Evolutionary conservation across 2,888 invertebrate genomes (phyloP), one percentile per base, ranked within the genome.

Genomic region (Mamestra brassicae): DNA sequence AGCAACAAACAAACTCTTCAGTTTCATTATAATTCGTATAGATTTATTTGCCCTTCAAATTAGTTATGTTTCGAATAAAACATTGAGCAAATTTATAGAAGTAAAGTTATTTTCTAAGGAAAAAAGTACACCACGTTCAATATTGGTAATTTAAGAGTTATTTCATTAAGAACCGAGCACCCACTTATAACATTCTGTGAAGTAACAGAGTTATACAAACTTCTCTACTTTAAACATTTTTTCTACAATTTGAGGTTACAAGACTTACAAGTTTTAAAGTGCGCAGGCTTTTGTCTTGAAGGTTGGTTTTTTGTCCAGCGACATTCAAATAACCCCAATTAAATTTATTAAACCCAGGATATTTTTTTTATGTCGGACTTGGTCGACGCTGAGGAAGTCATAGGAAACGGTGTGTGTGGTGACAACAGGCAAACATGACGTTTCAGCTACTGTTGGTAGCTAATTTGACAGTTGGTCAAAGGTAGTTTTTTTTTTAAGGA

Each of bases 41-140:
- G 26, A 26, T 26, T 26, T 26, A 64, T 71, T 83, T 78, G 34
- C 38, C 8, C 34, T 50, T 45, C 11, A 38, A 52, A 58, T 76
- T 58, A 26, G 45, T 61, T 34, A 61, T 4, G 42, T 58, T 34
- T n/a, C 17, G 52, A 42, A 34, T 15, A 38, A 58, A 42, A 69
- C 42, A 50, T 78, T 67, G 15, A 42, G 3, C 17, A 10, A 67
- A 62, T 65, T 65, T 13, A 13, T n/a, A n/a, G 11, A 77, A 26
- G 45, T n/a, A 75, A 26, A 50, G 47, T 6, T 57, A 57, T 62
- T 74, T 73, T n/a, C 34, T 15, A 1, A 52, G 2, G 5, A 4
- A 52, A 54, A 50, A 78, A 54, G 52, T 52, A 67, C 26, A 38
- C 1, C 47, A 42, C 26, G 26, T 26, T 52, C 1, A 52, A 50